phyloP scores from a whole-genome alignment of 1,140 invertebrate species.

The Drosophila albomicans region DNA sequence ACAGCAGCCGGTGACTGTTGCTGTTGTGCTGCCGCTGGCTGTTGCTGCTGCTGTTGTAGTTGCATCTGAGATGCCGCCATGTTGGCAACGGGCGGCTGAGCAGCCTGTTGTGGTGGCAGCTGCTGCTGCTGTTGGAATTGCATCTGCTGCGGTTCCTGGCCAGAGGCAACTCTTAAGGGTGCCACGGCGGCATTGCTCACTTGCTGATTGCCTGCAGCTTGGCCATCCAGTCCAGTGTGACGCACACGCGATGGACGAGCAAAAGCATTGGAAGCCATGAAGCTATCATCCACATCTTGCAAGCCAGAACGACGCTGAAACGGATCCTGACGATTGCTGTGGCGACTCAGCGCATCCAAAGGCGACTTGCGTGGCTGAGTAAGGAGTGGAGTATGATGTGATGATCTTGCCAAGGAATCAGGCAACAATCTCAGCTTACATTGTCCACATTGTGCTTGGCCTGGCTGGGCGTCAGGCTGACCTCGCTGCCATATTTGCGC shows the following conservation, averaged over 20 bases:
- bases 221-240: conserved; percentile 55
- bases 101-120: conserved; percentile 3
- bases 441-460: conserved; percentile 56
- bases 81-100: conserved; percentile 7
- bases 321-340: conserved; percentile 49
- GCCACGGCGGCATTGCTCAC: conserved; percentile 16
- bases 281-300: conserved; percentile 78
- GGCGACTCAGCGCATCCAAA: conserved; percentile 73
- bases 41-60: conserved; percentile 27
- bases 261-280: conserved; percentile 70
- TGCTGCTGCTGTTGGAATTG: conserved; percentile 17
- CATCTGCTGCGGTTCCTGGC: conserved; percentile 45
- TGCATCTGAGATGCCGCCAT: not conserved
- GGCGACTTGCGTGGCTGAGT: conserved; percentile 70
- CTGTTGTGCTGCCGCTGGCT: conserved; percentile 18
- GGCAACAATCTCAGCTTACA: conserved; percentile 41
- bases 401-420: not conserved
- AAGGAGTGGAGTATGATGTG: not conserved
- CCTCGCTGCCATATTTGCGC: conserved; percentile 65
- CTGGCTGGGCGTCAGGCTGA: conserved; percentile 78
- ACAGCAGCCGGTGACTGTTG: conserved; percentile 27
- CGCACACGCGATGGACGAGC: conserved; percentile 61
- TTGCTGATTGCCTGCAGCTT: conserved; percentile 9
- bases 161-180: conserved; percentile 43
- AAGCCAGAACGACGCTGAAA: conserved; percentile 77